Percentiles rank a stretch among this genome's conserved stretches.
Conservation (phyloP, 2,113 vertebrate species). For the Cisticola juncidis region DNA sequence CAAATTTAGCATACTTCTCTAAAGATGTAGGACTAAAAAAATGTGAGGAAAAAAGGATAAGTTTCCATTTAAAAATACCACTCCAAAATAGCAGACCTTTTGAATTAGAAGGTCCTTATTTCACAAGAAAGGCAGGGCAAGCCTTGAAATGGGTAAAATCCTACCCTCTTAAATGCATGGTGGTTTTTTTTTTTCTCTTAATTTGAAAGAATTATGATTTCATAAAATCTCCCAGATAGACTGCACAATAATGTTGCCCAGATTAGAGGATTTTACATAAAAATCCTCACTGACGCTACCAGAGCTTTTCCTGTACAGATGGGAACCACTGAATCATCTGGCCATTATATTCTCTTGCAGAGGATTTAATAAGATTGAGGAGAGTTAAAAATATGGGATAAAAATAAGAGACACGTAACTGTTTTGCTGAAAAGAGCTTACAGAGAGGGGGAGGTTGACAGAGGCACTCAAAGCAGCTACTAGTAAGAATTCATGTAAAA, state of each 20-base stretch:
- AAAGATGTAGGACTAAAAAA: not conserved
- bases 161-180: not conserved
- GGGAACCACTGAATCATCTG: not conserved
- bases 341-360: not conserved
- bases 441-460: not conserved
- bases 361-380: constrained; percentile 24
- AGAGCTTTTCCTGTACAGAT: constrained; percentile 1
- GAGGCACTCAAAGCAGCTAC: not conserved
- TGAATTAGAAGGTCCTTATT: not conserved
- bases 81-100: not conserved
- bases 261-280: constrained; percentile 10
- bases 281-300: not conserved
- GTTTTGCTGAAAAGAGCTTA: not conserved
- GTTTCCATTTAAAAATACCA: not conserved
- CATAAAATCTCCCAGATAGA: not conserved
- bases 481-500: not conserved
- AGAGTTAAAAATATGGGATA: not conserved
- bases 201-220: not conserved
- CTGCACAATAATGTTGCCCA: not conserved
- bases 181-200: not conserved
- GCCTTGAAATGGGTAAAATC: not conserved
- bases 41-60: fast-evolving
- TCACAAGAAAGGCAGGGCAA: not conserved
- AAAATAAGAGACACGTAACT: not conserved
- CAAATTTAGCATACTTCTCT: not conserved